Percentiles rank a stretch among this genome's conserved stretches.
Conservation (phyloP, 2,797 vertebrate species). For the Synaphobranchus kaupii region DNA sequence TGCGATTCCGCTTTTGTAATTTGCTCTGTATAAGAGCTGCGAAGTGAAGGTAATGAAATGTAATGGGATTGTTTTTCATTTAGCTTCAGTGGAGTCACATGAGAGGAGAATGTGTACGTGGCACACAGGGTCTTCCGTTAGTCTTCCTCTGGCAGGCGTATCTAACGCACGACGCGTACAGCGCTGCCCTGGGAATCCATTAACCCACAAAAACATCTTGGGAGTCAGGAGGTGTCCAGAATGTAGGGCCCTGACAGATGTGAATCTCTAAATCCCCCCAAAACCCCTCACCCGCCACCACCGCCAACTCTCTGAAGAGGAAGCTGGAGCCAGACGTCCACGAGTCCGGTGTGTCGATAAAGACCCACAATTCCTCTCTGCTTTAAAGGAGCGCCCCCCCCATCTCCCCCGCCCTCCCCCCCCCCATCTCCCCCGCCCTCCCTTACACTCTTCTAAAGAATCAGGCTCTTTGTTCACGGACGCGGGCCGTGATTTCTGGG, state of each 20-base stretch:
- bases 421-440: not conserved
- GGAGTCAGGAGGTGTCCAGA: not conserved
- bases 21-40: too few species aligned
- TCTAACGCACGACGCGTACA: not conserved
- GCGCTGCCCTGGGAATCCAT: not conserved
- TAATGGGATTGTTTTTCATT: not conserved
- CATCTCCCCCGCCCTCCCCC: too few species aligned
- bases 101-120: not conserved
- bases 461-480: constrained; percentile 41
- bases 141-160: not conserved
- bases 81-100: not conserved
- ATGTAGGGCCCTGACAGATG: not conserved
- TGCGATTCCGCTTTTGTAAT: too few species aligned
- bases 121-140: not conserved
- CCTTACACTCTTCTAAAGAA: constrained; percentile 33
- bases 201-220: not conserved
- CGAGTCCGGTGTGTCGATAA: not conserved
- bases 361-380: not conserved
- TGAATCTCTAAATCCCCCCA: not conserved
- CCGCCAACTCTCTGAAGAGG: too few species aligned
- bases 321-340: not conserved
- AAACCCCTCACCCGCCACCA: not conserved
- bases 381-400: not conserved
- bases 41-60: not conserved
- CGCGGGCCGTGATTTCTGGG: constrained; percentile 37